Conservation (phyloP, 2,888 invertebrate genomes). For the Polydrusus pterygomalis region DNA sequence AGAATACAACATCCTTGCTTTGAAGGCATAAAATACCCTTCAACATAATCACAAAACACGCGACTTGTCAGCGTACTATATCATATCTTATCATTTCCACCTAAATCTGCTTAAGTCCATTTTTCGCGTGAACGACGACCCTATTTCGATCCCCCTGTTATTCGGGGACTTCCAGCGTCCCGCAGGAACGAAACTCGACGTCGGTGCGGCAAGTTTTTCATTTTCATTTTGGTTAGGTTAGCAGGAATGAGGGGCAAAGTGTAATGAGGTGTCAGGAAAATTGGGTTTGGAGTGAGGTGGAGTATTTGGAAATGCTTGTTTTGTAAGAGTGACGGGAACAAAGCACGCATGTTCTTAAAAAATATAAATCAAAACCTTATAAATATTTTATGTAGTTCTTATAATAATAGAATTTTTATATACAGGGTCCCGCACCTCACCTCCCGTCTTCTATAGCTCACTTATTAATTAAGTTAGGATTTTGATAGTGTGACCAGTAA, state of each 20-base stretch:
- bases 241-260: slow-evolving; percentile 49
- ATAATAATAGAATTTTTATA: no score
- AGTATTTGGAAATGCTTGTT: slow-evolving; percentile 20
- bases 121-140: slow-evolving; percentile 70
- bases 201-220: slow-evolving; percentile 62
- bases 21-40: slow-evolving; percentile 25
- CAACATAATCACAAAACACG: slow-evolving; percentile 45
- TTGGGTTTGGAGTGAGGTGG: slow-evolving; percentile 30
- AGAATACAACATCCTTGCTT: slow-evolving; percentile 34
- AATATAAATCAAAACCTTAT: no score
- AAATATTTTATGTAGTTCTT: no score
- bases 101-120: slow-evolving; percentile 71
- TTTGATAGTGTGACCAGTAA: no score
- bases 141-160: slow-evolving; percentile 57
- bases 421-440: no score
- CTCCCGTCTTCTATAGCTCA: no score
- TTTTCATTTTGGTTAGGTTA: slow-evolving; percentile 69
- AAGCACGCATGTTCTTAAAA: background rate
- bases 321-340: slow-evolving; percentile 7
- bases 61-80: slow-evolving; percentile 57
- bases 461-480: no score
- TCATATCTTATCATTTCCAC: slow-evolving; percentile 59
- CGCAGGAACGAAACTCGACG: slow-evolving; percentile 44
- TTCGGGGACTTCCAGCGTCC: slow-evolving; percentile 52
- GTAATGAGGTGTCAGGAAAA: slow-evolving; percentile 54